Evolutionary conservation across 2,888 invertebrate genomes (phyloP).

Genomic region (Tinea semifulvella): DNA sequence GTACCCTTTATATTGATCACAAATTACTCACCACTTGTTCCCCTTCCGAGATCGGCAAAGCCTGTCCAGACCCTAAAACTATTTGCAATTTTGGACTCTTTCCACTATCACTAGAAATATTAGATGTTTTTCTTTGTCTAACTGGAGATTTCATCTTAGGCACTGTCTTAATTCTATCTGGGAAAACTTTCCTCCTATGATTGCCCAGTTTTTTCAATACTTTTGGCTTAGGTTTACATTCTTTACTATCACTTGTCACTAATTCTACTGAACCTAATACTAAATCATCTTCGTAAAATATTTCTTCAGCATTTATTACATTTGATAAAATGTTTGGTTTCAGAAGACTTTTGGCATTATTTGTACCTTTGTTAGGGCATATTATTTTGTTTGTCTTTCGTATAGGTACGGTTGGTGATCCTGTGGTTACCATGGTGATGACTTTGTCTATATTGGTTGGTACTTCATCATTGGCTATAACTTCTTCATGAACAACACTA

Average conservation of each 20-base stretch:
- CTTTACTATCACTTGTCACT: slow-evolving; percentile 34
- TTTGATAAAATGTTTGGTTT: slow-evolving; percentile 25
- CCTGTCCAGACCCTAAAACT: slow-evolving; percentile 59
- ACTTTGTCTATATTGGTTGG: slow-evolving; percentile 64
- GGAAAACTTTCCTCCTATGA: slow-evolving; percentile 54
- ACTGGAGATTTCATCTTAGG: not conserved
- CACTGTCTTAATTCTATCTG: slow-evolving; percentile 26
- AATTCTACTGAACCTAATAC: slow-evolving; percentile 46
- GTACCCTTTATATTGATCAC: too few species aligned
- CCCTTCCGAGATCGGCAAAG: slow-evolving; percentile 66
- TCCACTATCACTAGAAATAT: slow-evolving; percentile 44
- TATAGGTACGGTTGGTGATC: slow-evolving; percentile 47
- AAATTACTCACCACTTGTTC: slow-evolving; percentile 68
- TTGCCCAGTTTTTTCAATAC: slow-evolving; percentile 46
- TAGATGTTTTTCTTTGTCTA: slow-evolving; percentile 18
- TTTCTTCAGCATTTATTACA: slow-evolving; percentile 34
- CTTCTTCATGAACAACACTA: slow-evolving; percentile 45
- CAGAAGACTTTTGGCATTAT: slow-evolving; percentile 29
- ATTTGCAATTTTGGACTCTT: slow-evolving; percentile 58
- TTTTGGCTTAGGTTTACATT: slow-evolving; percentile 29
- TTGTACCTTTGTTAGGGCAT: slow-evolving; percentile 25
- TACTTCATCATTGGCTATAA: slow-evolving; percentile 51
- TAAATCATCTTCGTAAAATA: slow-evolving; percentile 49
- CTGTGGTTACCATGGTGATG: slow-evolving; percentile 60
- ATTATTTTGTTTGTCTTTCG: slow-evolving; percentile 26